Percentiles rank a stretch among this genome's conserved stretches.
Conservation (phyloP, 2,113 vertebrate genomes). For the Spea multiplicata region DNA sequence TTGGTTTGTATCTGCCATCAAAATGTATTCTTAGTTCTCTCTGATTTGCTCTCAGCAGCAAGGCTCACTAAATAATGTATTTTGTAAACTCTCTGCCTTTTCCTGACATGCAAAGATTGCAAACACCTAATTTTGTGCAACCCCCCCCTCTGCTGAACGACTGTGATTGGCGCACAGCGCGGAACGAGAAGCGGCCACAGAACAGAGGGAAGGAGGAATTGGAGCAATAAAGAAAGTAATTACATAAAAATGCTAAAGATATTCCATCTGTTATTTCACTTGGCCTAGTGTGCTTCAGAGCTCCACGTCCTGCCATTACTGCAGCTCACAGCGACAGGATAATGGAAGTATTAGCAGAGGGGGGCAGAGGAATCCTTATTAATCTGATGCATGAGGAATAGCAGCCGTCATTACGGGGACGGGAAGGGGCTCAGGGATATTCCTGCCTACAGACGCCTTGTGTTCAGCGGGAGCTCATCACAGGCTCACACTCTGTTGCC, state of each 20-base stretch:
- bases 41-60: too few relatives aligned
- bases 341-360: constrained; percentile 52
- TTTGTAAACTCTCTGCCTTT: constrained; percentile 19
- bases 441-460: constrained; percentile 73
- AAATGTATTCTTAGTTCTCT: too few relatives aligned
- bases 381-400: constrained; percentile 71
- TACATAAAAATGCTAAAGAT: constrained; percentile 80
- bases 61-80: constrained; percentile 13
- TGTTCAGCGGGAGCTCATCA: constrained; percentile 74
- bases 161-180: constrained; percentile 22
- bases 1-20: too few relatives aligned
- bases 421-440: constrained; percentile 71
- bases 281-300: constrained; percentile 64
- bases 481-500: constrained; percentile 74
- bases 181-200: constrained; percentile 5
- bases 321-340: constrained; percentile 61
- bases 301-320: constrained; percentile 61
- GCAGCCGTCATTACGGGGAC: constrained; percentile 64
- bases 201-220: constrained; percentile 24
- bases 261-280: constrained; percentile 70
- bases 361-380: constrained; percentile 64
- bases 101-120: not conserved
- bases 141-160: constrained; percentile 1
- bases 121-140: constrained; percentile 3
- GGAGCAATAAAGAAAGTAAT: constrained; percentile 72